Base-by-base conservation (phyloP, 2,888 invertebrate species). In the Scaeva pyrastri region DNA sequence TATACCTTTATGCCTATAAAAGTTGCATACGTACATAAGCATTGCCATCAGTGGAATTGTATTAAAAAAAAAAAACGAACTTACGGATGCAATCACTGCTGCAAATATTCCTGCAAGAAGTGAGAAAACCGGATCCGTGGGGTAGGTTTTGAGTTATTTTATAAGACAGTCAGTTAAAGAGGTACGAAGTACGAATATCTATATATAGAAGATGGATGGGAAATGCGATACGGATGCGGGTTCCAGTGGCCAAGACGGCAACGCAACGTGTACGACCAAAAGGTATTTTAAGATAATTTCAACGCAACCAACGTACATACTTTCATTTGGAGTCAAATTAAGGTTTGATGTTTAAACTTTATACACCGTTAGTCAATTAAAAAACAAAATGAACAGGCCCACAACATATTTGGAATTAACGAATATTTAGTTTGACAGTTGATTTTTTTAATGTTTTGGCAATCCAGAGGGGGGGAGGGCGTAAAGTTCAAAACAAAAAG, bases 71-170 rank as follows among this genome's bases (percentile, higher is more conserved):
- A 6, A 56, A 10, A 62, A 41, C 36, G 41, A 81, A 81, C 70
- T 77, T 86, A 72, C 86, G 82, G 78, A 86, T 82, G 77, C 74
- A 78, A 86, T 86, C 86, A 78, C 78, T 77, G 82, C 74, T 77
- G 74, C 58, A 56, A 64, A 64, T 70, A 66, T 58, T 74, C 19
- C 14, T 11, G 5, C 7, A 55, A 39, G 16, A 31, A 8, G n/a
- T 62, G 45, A 60, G 23, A 39, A 71, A 84, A 84, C 84, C 79
- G 55, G 79, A 79, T 84, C 75, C 78, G 85, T 85, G 85, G 76
- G 85, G 85, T 80, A 85, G 85, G 85, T 80, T 85, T 64, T 72
- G 56, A 68, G 68, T 26, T 52, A 73, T 72, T 56, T 77, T 55
- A 74, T 73, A 56, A 31, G 39, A 74, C n/a, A 73, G 31, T 31